Base-by-base conservation (phyloP, 2,888 invertebrate genomes). In the Dinocampus coccinellae region DNA sequence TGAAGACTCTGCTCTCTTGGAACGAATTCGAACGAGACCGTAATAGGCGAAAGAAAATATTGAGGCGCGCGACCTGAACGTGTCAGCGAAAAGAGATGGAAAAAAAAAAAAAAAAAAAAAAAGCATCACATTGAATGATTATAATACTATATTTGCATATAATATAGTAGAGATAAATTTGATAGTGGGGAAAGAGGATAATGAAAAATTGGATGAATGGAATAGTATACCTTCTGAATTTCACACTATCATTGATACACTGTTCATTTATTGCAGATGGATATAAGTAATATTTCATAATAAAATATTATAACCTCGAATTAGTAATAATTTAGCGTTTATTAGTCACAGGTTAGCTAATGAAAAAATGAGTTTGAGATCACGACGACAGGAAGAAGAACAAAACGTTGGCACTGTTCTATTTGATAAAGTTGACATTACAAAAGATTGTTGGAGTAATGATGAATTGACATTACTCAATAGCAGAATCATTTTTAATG, bases 351-450 rank as follows among this genome's bases (percentile, higher is more conserved):
- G 69, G 29, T 61, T 62, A 53, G 36, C n/a, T 10, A 26, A 22
- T 33, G 61, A n/a, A 34, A 24, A 55, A 7, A n/a, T 24, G 24
- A 22, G n/a, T 3, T 42, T 1, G 3, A 3, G 58, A 33, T 6
- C n/a, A 1, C 26, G 11, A 6, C 20, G 26, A 16, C 47, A 69
- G 39, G 73, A 75, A 47, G 73, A 69, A 22, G 76, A 76, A 62
- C 78, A 78, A 47, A 84, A 83, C 69, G 77, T 82, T 26, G 86
- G 85, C n/a, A 84, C 84, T n/a, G 83, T 85, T 2, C 73, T 85
- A 22, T 85, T 85, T 66, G 84, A 85, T 53, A 80, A 73, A 76
- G 78, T 76, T 70, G 77, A 81, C 69, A 73, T 74, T 34, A 77
- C 66, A 20, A 82, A 81, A 57, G 82, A 78, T 69, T 86, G 85